Percentiles rank a stretch among this genome's conserved stretches.
These are phyloP conservation scores for Clarias platycephalus DNA, from an alignment of 2,797 vertebrate species.

Conservation along the genomic window DNA sequence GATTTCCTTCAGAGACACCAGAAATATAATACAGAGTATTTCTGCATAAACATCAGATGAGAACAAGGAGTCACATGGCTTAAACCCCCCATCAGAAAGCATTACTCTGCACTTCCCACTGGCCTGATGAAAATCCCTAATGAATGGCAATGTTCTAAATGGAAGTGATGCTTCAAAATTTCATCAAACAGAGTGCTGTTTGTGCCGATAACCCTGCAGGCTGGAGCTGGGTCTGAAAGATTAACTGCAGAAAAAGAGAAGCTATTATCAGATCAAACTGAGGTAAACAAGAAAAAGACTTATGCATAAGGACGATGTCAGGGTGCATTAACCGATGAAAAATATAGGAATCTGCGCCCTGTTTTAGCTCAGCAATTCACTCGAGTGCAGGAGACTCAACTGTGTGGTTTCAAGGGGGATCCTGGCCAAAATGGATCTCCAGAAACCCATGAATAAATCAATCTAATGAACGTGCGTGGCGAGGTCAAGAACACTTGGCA, in stretches of 20 bases:
- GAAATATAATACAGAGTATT: not conserved
- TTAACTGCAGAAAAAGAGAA: constrained; percentile 40
- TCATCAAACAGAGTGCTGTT: constrained; percentile 50
- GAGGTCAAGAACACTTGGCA: not conserved
- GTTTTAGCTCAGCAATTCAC: constrained; percentile 4
- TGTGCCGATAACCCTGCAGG: constrained; percentile 19
- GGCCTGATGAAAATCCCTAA: constrained; percentile 28
- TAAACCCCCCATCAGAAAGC: not conserved
- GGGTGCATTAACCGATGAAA: constrained; percentile 43
- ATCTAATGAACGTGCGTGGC: not conserved
- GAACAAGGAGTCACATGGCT: not conserved
- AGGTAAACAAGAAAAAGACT: constrained; percentile 37
- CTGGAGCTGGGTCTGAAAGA: constrained; percentile 37
- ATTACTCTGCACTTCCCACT: constrained; percentile 11
- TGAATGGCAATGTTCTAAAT: constrained; percentile 36
- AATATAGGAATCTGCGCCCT: not conserved
- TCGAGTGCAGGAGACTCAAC: not conserved
- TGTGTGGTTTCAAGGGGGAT: not conserved
- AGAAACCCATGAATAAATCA: not conserved
- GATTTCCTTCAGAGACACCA: not conserved
- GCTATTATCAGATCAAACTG: constrained; percentile 49
- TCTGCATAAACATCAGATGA: not conserved
- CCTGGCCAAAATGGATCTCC: not conserved
- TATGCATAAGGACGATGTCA: constrained; percentile 36
- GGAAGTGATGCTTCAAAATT: constrained; percentile 34